A percentile compares a stretch with the other conserved stretches of the same genome.
These are phyloP conservation scores for Laterallus jamaicensis DNA, from an alignment of 2,113 vertebrate genomes.

Conservation along the genomic window DNA sequence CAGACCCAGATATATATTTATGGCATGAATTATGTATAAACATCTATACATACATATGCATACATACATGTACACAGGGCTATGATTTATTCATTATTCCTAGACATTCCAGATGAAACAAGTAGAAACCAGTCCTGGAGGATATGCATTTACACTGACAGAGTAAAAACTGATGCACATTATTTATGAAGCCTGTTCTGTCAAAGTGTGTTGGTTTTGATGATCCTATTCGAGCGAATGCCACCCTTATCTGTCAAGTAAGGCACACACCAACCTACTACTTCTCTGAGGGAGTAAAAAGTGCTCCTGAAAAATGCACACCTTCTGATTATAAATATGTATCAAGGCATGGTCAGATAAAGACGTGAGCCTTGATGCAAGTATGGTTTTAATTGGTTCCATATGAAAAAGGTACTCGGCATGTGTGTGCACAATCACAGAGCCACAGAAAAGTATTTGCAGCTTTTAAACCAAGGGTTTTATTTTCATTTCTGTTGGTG, in stretches of 20 bases:
- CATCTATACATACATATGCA: conserved; percentile 28
- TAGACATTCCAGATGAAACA: conserved; percentile 41
- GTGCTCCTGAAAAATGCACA: background rate
- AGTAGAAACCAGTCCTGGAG: conserved; percentile 29
- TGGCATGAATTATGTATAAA: conserved; percentile 24
- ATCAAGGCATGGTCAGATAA: background rate
- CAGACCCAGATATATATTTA: background rate
- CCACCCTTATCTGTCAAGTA: conserved; percentile 44
- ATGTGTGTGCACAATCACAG: background rate
- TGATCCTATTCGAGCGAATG: conserved; percentile 1
- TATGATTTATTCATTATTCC: conserved; percentile 45
- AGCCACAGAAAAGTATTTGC: background rate
- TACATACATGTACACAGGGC: conserved; percentile 19
- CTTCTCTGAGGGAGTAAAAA: conserved; percentile 10
- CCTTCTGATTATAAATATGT: background rate
- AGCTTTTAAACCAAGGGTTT: background rate
- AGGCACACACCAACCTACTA: background rate
- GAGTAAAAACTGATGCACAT: conserved; percentile 47
- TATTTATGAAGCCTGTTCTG: conserved; percentile 64
- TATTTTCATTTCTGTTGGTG: background rate
- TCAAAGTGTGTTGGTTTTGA: conserved; percentile 50
- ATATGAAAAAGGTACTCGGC: background rate
- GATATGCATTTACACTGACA: conserved; percentile 47
- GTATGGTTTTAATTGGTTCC: conserved; percentile 26
- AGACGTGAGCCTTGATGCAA: background rate